Evolutionary conservation across 2,797 vertebrate species (phyloP), one percentile per base, ranked within the genome.

Genomic region (Eutrigla gurnardus): DNA sequence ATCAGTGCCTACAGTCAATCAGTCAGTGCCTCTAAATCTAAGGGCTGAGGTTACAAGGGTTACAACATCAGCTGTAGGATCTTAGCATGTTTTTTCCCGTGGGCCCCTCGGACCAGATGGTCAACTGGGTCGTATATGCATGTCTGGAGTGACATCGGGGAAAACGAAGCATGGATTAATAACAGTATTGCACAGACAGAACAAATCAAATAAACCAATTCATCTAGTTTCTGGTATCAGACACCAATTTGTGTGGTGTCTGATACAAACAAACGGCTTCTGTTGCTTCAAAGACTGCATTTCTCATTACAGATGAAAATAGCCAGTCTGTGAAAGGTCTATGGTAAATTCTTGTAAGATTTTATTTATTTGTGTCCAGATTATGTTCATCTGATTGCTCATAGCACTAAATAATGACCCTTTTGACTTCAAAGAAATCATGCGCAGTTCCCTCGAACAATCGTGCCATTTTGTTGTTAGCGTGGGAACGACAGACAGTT

Each of bases 341-440:
- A 15, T 40, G 17, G 33, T 68, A 5, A 53, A 43, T 10, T 47
- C 3, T 57, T 37, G 11, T 46, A 11, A 70, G 73, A 54, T 75
- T 3, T 1, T 12, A 7, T n/a, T 72, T n/a, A 71, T 66, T 73
- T 64, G 8, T 53, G 46, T 46, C 47, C 17, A 5, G 36, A 65
- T 82, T 46, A 7, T 60, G n/a, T 47, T 33, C 0, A 2, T 78
- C 46, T 63, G 62, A 64, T 50, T 69, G 36, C 65, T 57, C 74
- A 60, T 53, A 49, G 69, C 32, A 13, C 14, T 65, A n/a, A 69
- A 74, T 78, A 35, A 68, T 42, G 5, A 58, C 47, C 7, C 59
- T 67, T 49, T 39, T 32, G 40, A 37, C 81, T 85, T 77, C 64
- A 83, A 43, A 82, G 43, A 39, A 17, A 65, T 82, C 81, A 86